phyloP scores from a whole-genome alignment of 2,797 vertebrate species.

The Epinephelus awoara region DNA sequence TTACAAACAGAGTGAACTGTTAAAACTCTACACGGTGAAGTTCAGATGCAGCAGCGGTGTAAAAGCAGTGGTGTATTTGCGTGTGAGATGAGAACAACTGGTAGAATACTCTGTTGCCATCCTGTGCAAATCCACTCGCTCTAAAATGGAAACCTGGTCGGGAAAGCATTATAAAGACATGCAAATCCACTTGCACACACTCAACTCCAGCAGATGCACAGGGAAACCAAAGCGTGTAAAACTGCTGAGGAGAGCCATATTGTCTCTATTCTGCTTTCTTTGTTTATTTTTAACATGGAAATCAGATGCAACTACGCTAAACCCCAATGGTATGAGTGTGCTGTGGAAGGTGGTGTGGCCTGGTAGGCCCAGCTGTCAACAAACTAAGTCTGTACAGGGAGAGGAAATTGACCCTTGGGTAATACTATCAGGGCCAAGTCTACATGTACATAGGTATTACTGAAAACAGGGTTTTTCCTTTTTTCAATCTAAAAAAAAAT shows the following conservation, averaged over 20 bases:
- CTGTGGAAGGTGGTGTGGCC: conserved; percentile 34
- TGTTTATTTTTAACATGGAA: conserved; percentile 76
- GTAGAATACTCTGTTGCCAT: conserved; percentile 59
- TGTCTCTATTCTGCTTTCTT: conserved; percentile 61
- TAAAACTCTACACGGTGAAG: conserved; percentile 27
- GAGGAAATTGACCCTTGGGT: conserved; percentile 25
- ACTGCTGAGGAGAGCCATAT: conserved; percentile 61
- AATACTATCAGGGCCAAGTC: background rate
- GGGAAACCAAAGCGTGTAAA: conserved; percentile 66
- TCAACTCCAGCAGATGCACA: conserved; percentile 64
- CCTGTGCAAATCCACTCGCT: conserved; percentile 67
- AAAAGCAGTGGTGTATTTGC: conserved; percentile 58
- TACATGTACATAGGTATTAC: no score
- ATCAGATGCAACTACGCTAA: conserved; percentile 74
- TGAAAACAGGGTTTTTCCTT: no score
- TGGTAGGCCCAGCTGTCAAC: conserved; percentile 55
- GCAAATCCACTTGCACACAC: conserved; percentile 76
- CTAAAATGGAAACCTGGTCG: conserved; percentile 69
- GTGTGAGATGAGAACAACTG: conserved; percentile 58
- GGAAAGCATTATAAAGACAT: conserved; percentile 73
- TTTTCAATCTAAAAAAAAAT: no score
- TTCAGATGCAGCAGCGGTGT: conserved; percentile 39
- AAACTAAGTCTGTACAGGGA: conserved; percentile 40
- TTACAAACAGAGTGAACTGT: conserved; percentile 31
- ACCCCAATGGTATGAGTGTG: conserved; percentile 41